Percentiles rank a stretch among this genome's conserved stretches.
Conservation (phyloP, 2,888 invertebrate genomes). For the Tuta absoluta region DNA sequence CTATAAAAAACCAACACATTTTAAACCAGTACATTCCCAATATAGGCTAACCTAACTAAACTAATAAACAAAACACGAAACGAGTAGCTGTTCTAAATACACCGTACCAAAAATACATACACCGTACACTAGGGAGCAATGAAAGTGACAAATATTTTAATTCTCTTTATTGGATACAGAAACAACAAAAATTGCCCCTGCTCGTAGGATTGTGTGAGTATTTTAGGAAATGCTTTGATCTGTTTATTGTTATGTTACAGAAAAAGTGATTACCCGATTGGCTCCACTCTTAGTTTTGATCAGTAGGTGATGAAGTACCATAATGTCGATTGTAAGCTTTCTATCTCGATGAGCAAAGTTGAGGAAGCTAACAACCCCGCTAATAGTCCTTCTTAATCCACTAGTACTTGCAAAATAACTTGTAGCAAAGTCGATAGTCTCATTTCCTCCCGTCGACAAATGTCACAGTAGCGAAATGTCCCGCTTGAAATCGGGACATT, state of each 20-base stretch:
- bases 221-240: conserved; percentile 1
- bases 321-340: too few relatives aligned
- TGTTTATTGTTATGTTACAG: neutral
- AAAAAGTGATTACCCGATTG: neutral
- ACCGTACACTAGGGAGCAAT: conserved; percentile 38
- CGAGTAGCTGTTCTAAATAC: conserved; percentile 38
- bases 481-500: too few relatives aligned
- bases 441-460: too few relatives aligned
- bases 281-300: too few relatives aligned
- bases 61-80: conserved; percentile 46
- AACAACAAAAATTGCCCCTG: neutral
- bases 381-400: too few relatives aligned
- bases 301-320: too few relatives aligned
- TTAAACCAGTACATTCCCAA: neutral
- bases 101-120: conserved; percentile 44
- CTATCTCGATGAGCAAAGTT: too few relatives aligned
- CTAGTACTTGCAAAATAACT: too few relatives aligned
- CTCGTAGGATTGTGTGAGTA: neutral
- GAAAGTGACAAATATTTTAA: conserved; percentile 1
- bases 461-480: too few relatives aligned
- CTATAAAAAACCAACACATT: conserved; percentile 4
- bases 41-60: conserved; percentile 19
- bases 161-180: conserved; percentile 12
- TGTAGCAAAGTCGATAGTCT: too few relatives aligned
- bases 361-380: too few relatives aligned